Percentiles rank a stretch among this genome's conserved stretches.
These are phyloP conservation scores for Sympetrum striolatum DNA, from an alignment of 2,888 invertebrate genomes.

Conservation along the genomic window DNA sequence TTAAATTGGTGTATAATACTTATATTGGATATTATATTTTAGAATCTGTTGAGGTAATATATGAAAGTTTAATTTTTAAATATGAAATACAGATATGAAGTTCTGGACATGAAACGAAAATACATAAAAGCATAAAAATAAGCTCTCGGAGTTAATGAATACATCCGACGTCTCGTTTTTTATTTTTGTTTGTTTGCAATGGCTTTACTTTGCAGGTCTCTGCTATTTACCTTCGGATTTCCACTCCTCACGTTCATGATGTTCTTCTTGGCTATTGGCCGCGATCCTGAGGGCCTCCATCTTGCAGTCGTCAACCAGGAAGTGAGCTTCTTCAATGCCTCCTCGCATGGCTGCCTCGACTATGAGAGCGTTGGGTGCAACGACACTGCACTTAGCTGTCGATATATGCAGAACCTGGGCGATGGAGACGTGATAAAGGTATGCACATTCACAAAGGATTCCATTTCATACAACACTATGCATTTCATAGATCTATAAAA, in stretches of 20 bases:
- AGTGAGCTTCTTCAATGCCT: conserved; percentile 54
- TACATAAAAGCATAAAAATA: no score
- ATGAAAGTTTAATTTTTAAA: no score
- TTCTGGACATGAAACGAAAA: no score
- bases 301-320: conserved; percentile 85
- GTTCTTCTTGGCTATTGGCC: conserved; percentile 82
- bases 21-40: no score
- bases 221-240: conserved; percentile 19
- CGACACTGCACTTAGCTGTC: conserved; percentile 47
- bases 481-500: no score
- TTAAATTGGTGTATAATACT: no score
- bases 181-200: not conserved
- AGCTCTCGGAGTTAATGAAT: no score
- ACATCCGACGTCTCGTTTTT: no score
- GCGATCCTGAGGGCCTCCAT: conserved; percentile 73
- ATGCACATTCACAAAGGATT: not conserved
- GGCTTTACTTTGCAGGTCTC: not conserved
- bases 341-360: not conserved
- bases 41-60: no score
- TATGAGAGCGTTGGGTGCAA: conserved; percentile 3
- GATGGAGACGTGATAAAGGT: conserved; percentile 34
- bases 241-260: conserved; percentile 80
- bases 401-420: conserved; percentile 31
- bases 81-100: no score
- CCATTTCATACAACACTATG: no score